Evolutionary conservation across 1,140 invertebrate genomes (phyloP).

Genomic region (Marisa cornuarietis): DNA sequence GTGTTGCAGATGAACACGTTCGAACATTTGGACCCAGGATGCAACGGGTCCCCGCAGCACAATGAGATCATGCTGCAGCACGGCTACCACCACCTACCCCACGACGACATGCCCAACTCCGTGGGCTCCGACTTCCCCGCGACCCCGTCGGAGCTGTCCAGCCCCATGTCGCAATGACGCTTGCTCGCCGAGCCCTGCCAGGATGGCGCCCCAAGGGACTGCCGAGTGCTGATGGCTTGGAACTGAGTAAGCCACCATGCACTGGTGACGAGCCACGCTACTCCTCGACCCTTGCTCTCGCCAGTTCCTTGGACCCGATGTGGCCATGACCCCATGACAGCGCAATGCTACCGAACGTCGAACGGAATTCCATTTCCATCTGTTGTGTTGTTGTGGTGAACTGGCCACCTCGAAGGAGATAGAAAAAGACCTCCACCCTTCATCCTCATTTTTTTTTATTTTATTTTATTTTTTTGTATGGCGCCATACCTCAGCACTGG

Average conservation of each 20-base stretch:
- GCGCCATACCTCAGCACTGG: too few relatives aligned
- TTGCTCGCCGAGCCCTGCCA: neutral
- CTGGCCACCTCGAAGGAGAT: too few relatives aligned
- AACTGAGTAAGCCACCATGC: too few relatives aligned
- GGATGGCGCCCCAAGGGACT: too few relatives aligned
- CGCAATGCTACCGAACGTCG: too few relatives aligned
- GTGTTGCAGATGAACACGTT: conserved; percentile 38
- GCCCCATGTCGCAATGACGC: conserved; percentile 34
- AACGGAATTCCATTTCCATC: too few relatives aligned
- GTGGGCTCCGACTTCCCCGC: conserved; percentile 42
- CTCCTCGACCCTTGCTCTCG: neutral
- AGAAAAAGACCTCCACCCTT: too few relatives aligned
- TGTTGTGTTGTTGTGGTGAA: too few relatives aligned
- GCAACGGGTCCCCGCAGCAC: conserved; percentile 28
- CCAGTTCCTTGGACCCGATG: neutral
- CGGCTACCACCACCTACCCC: conserved; percentile 26
- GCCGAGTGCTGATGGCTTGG: too few relatives aligned
- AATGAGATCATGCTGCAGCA: conserved; percentile 31
- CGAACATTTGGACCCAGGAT: conserved; percentile 37
- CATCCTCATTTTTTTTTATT: too few relatives aligned
- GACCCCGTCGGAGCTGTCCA: conserved; percentile 37
- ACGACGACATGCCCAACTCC: conserved; percentile 41
- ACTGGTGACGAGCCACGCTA: neutral
- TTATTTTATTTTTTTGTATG: too few relatives aligned
- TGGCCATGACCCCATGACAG: too few relatives aligned